Evolutionary conservation across 2,113 vertebrate species (phyloP), one percentile per base, ranked within the genome.

Genomic region (Bagarius yarrelli): DNA sequence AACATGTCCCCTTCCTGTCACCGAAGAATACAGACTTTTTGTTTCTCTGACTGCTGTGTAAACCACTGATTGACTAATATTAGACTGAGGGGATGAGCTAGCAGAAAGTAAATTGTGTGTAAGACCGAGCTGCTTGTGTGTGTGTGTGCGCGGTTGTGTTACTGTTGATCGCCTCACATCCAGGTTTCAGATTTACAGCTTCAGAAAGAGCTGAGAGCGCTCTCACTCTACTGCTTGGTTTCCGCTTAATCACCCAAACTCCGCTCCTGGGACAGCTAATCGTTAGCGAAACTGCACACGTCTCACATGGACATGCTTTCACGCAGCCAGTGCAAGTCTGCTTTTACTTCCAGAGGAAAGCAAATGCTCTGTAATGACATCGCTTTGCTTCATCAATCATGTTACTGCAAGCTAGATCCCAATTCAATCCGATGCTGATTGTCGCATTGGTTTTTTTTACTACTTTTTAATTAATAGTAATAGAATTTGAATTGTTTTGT

Each of bases 281-380:
- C 73, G 25, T 66, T 78, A 72, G 25, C 56, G 56, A 74, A 78
- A 74, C 23, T 52, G 71, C 66, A 84, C 70, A 63, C 5, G 32
- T 4, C 59, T 30, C 63, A 44, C 44, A 27, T 23, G 5, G 53
- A 59, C 53, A 76, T 76, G 55, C 74, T 84, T 23, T 66, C 61
- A 32, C 30, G 36, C 61, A 67, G 25, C 63, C 60, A 19, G 2
- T 23, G 47, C 40, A 55, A 70, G 53, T 50, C 0, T 34, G 5
- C 2, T 53, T 66, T 63, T 52, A 40, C 69, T 84, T 67, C 64
- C 40, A 16, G 52, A 78, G 40, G 50, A 74, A 21, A 57, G 14
- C n/a, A n/a, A 64, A 70, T 14, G 47, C 36, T 2, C 8, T 14
- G 47, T 14, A 79, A 78, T 32, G 47, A 61, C 6, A 25, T 4